Conservation (phyloP, 1,140 invertebrate species). For the Protaetia brevitarsis region DNA sequence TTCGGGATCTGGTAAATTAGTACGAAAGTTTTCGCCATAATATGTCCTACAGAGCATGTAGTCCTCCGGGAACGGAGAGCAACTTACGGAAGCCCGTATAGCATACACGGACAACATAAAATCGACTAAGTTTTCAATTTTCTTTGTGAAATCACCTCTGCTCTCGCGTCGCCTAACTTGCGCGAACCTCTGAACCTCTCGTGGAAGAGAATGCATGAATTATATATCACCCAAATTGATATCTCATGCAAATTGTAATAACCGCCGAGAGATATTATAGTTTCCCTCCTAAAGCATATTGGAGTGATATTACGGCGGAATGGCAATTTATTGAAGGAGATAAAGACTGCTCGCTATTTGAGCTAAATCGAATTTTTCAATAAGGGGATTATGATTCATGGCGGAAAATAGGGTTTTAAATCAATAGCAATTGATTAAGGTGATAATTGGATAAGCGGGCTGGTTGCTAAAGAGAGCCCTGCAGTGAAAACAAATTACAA, state of each 20-base stretch:
- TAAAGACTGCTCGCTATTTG: not conserved
- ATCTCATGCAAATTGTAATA: constrained; percentile 18
- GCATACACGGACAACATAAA: constrained; percentile 17
- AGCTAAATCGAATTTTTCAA: not conserved
- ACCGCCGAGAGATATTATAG: not conserved
- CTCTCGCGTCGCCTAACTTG: not conserved
- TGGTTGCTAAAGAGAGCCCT: no score
- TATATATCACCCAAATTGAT: constrained; percentile 13
- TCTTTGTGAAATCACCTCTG: constrained; percentile 24
- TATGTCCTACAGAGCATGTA: constrained; percentile 1
- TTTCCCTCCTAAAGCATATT: not conserved
- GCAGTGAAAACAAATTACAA: no score
- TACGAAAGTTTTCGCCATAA: constrained; percentile 11
- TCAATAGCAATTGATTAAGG: not conserved
- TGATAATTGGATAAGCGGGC: not conserved
- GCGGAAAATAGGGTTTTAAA: not conserved
- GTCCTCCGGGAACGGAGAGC: not conserved
- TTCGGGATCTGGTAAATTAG: constrained; percentile 7
- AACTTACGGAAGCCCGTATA: constrained; percentile 4
- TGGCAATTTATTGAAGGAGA: not conserved
- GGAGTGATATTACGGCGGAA: not conserved
- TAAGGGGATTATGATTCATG: not conserved
- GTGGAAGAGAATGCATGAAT: constrained; percentile 4
- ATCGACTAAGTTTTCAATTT: constrained; percentile 25
- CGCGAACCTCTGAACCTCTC: not conserved